Conservation (phyloP, 2,888 invertebrate species). For the Lithophane socia region DNA sequence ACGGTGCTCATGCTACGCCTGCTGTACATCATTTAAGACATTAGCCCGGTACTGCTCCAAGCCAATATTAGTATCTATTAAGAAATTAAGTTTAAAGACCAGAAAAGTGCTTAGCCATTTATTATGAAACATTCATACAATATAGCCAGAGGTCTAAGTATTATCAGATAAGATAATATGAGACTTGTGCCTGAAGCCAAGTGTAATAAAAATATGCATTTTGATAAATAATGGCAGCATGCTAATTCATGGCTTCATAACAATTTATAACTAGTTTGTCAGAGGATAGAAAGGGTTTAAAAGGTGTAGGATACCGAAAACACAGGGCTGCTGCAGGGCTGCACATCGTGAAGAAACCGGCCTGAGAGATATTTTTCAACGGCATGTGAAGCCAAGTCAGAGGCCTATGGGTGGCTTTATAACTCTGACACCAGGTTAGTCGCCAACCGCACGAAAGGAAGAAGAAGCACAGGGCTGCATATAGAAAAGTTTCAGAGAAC, state of each 20-base stretch:
- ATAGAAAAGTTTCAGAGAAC: neutral
- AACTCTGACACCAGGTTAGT: no score
- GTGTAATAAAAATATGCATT: slow-evolving; percentile 25
- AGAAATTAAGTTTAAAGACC: slow-evolving; percentile 28
- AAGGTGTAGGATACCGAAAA: neutral
- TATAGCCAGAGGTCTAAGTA: slow-evolving; percentile 27
- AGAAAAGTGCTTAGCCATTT: slow-evolving; percentile 25
- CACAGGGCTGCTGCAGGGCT: neutral
- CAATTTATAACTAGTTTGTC: slow-evolving; percentile 5
- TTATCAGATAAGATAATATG: slow-evolving; percentile 12
- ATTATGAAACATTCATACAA: neutral
- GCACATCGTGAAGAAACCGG: no score
- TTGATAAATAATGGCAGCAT: slow-evolving; percentile 11
- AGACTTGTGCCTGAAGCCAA: slow-evolving; percentile 11
- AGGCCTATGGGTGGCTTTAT: no score
- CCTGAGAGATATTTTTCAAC: no score
- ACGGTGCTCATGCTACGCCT: no score
- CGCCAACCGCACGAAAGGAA: no score
- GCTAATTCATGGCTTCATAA: neutral
- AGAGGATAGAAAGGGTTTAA: neutral
- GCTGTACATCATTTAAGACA: slow-evolving; percentile 17
- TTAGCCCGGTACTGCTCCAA: slow-evolving; percentile 19
- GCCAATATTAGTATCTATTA: slow-evolving; percentile 38
- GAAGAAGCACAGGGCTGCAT: no score
- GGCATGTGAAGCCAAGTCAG: no score